A percentile compares a stretch with the other conserved stretches of the same genome.
Evolutionary conservation across 2,797 vertebrate species (phyloP).

Genomic region (Myioborus miniatus): DNA sequence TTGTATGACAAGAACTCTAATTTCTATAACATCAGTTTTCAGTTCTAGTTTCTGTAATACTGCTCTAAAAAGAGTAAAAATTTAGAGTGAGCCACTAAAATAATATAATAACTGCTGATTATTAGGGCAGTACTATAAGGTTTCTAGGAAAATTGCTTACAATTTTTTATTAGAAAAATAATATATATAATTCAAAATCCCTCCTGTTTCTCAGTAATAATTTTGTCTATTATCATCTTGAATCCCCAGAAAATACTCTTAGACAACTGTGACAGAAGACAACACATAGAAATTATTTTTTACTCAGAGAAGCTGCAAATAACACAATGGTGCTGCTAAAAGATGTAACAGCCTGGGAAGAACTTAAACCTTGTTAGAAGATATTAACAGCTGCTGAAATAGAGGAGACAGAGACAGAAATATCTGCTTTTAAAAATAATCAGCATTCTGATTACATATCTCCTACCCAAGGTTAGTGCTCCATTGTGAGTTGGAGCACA

Average conservation of each 20-base stretch:
- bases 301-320: background rate
- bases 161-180: background rate
- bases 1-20: background rate
- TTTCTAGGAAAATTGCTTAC: background rate
- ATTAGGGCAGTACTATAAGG: background rate
- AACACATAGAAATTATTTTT: background rate
- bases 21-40: background rate
- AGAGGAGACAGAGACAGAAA: background rate
- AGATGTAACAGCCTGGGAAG: background rate
- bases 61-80: background rate
- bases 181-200: background rate
- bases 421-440: background rate
- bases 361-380: background rate
- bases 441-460: background rate
- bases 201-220: background rate
- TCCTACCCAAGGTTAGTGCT: background rate
- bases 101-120: background rate
- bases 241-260: background rate
- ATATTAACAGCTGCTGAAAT: background rate
- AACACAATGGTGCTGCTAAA: background rate
- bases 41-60: background rate
- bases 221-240: background rate
- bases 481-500: background rate
- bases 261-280: background rate
- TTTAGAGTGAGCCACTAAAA: background rate